A percentile compares a stretch with the other conserved stretches of the same genome.
Conservation (phyloP, 2,113 vertebrate species). For the Anarhynchus alexandrinus region DNA sequence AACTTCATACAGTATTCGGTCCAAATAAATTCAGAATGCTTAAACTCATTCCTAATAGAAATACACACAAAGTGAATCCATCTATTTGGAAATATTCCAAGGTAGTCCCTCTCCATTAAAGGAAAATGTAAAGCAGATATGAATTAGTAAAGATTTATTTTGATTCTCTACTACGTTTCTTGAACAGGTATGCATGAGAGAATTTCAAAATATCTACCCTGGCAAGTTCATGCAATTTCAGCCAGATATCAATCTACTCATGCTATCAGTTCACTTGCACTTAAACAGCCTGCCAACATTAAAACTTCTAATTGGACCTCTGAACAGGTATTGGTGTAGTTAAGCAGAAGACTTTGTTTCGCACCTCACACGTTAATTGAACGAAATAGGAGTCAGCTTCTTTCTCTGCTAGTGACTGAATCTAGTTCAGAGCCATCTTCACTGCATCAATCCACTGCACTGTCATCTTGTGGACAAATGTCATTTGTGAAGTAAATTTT, state of each 20-base stretch:
- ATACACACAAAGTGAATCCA: constrained; percentile 33
- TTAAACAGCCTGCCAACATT: not conserved
- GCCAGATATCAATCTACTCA: not conserved
- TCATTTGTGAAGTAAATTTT: not conserved
- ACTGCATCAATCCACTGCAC: not conserved
- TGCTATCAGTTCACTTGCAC: not conserved
- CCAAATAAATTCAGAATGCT: constrained; percentile 53
- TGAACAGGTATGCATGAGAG: not conserved
- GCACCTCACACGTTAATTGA: not conserved
- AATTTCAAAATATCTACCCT: not conserved
- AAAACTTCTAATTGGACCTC: not conserved
- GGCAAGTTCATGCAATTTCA: not conserved
- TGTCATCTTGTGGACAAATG: not conserved
- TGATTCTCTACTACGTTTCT: not conserved
- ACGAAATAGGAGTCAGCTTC: not conserved
- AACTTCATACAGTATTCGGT: constrained; percentile 57
- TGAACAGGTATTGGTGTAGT: not conserved
- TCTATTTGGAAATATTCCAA: constrained; percentile 33
- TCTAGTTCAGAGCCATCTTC: not conserved
- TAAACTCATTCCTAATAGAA: constrained; percentile 71
- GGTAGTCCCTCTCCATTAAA: constrained; percentile 20
- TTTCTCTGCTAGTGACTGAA: not conserved
- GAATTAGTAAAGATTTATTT: constrained; percentile 51
- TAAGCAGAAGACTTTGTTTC: not conserved
- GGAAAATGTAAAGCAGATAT: constrained; percentile 39